Conservation (phyloP, 2,888 invertebrate genomes). For the Drosophila bunnanda region DNA sequence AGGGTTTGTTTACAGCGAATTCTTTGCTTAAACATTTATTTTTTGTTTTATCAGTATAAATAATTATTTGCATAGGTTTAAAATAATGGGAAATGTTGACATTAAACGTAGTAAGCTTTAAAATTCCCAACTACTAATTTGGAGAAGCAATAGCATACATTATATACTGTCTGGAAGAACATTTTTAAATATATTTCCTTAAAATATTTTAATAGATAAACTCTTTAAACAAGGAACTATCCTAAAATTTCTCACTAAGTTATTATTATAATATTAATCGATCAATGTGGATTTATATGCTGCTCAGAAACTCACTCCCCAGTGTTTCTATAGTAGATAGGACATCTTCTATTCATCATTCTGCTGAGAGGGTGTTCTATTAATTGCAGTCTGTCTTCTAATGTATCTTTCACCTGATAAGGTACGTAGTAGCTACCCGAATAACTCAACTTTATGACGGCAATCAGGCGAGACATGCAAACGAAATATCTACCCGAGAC, state of each 20-base stretch:
- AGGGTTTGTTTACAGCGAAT: neutral
- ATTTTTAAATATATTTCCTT: too few relatives aligned
- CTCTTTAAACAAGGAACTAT: too few relatives aligned
- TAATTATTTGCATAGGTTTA: too few relatives aligned
- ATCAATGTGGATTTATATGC: too few relatives aligned
- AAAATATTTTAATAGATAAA: too few relatives aligned
- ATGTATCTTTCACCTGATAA: constrained; percentile 33
- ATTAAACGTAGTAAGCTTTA: too few relatives aligned
- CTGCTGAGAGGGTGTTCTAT: constrained; percentile 5
- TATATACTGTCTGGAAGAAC: too few relatives aligned
- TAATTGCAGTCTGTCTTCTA: constrained; percentile 20
- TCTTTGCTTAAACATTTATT: neutral
- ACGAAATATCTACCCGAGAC: constrained; percentile 16
- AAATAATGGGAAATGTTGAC: neutral
- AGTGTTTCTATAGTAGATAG: neutral
- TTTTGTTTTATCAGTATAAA: neutral
- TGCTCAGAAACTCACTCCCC: neutral
- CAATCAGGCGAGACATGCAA: constrained; percentile 65
- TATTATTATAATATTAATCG: too few relatives aligned
- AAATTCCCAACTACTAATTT: too few relatives aligned
- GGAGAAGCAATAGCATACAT: too few relatives aligned
- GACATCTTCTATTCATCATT: constrained; percentile 5
- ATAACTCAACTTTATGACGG: constrained; percentile 25
- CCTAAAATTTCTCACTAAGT: too few relatives aligned
- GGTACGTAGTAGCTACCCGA: neutral